Percentiles rank a stretch among this genome's conserved stretches.
Evolutionary conservation across 1,140 invertebrate species (phyloP).

Genomic region (Pentalonia nigronervosa): DNA sequence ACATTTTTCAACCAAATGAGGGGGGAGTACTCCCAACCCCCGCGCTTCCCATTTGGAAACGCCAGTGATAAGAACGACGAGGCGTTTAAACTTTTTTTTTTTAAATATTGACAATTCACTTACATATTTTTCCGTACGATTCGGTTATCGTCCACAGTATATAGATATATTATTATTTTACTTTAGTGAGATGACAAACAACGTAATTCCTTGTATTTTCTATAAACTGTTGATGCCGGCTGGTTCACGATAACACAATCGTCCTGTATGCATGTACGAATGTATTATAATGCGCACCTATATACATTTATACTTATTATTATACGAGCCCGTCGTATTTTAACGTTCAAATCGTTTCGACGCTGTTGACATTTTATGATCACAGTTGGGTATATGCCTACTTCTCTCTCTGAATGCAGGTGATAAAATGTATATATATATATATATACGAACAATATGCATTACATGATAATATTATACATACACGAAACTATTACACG

Average conservation of each 20-base stretch:
- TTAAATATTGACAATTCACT: not conserved
- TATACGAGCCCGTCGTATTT: not conserved
- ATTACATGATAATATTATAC: not conserved
- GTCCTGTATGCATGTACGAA: not conserved
- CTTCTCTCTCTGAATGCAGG: not conserved
- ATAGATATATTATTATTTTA: not conserved
- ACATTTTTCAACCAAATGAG: too few relatives aligned
- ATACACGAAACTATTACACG: not conserved
- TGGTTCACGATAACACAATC: not conserved
- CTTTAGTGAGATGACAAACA: not conserved
- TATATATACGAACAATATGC: not conserved
- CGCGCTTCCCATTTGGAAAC: too few relatives aligned
- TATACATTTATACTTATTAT: not conserved
- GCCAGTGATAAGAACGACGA: not conserved
- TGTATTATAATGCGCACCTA: not conserved
- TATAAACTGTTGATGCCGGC: not conserved
- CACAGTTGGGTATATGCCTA: not conserved
- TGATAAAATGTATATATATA: not conserved
- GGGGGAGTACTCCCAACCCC: too few relatives aligned
- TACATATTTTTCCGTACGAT: not conserved
- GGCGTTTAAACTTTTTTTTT: not conserved
- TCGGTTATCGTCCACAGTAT: too few relatives aligned
- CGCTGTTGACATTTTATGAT: slow-evolving; percentile 9
- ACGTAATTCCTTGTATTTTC: not conserved
- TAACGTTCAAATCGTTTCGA: slow-evolving; percentile 15